Percentiles rank a stretch among this genome's conserved stretches.
phyloP scores from a whole-genome alignment of 2,888 invertebrate species.

The Corythucha ciliata region DNA sequence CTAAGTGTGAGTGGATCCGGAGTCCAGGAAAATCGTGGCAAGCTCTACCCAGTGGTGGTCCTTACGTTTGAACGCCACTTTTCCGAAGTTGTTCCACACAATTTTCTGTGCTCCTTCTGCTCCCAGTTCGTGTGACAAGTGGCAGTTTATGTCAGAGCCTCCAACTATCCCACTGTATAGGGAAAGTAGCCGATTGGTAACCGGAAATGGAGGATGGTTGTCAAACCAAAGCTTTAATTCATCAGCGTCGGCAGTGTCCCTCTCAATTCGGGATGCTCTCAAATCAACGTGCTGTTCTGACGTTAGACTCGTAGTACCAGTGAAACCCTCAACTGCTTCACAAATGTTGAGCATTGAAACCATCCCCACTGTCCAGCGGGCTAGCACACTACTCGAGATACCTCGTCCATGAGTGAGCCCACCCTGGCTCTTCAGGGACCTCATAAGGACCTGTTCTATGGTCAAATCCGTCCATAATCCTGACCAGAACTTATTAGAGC shows the following conservation, averaged over 20 bases:
- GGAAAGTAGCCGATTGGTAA: slow-evolving; percentile 19
- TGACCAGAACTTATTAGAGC: slow-evolving; percentile 26
- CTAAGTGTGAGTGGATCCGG: background rate
- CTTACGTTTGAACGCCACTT: slow-evolving; percentile 13
- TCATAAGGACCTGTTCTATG: slow-evolving; percentile 39
- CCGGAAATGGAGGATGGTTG: slow-evolving; percentile 33
- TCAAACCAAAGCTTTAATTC: slow-evolving; percentile 34
- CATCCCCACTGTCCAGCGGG: slow-evolving; percentile 31
- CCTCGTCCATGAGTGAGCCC: slow-evolving; percentile 31
- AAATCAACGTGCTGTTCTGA: slow-evolving; percentile 19
- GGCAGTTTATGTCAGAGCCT: slow-evolving; percentile 29
- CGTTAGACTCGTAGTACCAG: slow-evolving; percentile 31
- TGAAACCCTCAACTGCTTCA: slow-evolving; percentile 30
- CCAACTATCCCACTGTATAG: slow-evolving; percentile 32
- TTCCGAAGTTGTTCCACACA: slow-evolving; percentile 28
- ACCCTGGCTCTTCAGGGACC: slow-evolving; percentile 36
- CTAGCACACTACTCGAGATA: slow-evolving; percentile 28
- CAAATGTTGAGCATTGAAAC: slow-evolving; percentile 27
- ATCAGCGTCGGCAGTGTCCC: slow-evolving; percentile 31
- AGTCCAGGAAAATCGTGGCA: background rate
- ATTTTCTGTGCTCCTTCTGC: slow-evolving; percentile 24
- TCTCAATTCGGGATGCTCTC: slow-evolving; percentile 27
- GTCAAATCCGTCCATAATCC: slow-evolving; percentile 30
- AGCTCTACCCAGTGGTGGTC: background rate
- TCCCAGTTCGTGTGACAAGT: slow-evolving; percentile 30